Evolutionary conservation across 2,113 vertebrate genomes (phyloP).

Genomic region (Callorhinus ursinus): DNA sequence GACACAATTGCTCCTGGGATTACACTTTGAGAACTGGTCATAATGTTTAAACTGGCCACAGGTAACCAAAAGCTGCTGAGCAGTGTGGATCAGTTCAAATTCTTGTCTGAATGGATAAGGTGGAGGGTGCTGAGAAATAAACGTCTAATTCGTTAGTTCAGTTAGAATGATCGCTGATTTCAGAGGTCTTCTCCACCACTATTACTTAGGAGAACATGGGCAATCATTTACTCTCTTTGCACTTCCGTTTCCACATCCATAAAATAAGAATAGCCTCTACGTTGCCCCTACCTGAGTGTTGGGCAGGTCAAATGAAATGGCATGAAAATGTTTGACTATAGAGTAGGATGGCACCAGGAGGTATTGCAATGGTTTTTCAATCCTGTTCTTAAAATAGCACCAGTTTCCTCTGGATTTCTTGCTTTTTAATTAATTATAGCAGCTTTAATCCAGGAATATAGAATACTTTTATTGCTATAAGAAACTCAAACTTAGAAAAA

Average conservation of each 20-base stretch:
- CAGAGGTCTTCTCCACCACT: neutral
- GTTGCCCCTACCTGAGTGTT: neutral
- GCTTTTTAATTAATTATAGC: constrained; percentile 50
- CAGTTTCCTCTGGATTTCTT: neutral
- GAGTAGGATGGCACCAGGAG: neutral
- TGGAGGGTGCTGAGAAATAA: neutral
- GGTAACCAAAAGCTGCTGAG: neutral
- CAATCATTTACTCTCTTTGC: neutral
- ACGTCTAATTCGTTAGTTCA: neutral
- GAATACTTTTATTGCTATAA: constrained; percentile 52
- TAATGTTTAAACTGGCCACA: neutral
- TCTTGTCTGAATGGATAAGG: neutral
- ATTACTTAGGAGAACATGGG: neutral
- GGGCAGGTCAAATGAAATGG: neutral
- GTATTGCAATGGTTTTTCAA: neutral
- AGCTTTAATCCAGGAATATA: constrained; percentile 46
- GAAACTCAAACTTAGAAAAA: constrained; percentile 41
- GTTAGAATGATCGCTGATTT: neutral
- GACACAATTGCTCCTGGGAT: neutral
- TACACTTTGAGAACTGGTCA: neutral
- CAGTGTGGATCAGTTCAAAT: neutral
- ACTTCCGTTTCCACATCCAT: neutral
- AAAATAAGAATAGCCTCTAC: neutral
- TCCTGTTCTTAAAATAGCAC: neutral
- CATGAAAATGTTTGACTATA: neutral